A percentile compares a stretch with the other conserved stretches of the same genome.
Conservation (phyloP, 2,888 invertebrate genomes). For the Hemithea aestivaria region DNA sequence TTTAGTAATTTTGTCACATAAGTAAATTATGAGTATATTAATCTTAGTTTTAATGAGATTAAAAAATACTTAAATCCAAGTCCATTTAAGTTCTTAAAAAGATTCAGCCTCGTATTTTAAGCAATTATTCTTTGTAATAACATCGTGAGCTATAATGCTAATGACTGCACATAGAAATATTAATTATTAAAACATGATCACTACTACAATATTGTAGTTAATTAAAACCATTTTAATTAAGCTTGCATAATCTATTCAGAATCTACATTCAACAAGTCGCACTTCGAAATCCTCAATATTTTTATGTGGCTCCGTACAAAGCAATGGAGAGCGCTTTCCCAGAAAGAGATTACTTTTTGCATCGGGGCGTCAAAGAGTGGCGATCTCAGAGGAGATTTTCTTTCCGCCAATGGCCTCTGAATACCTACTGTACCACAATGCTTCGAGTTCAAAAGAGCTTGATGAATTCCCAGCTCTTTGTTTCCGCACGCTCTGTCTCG, state of each 20-base stretch:
- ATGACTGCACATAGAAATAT: slow-evolving; percentile 20
- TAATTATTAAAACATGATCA: slow-evolving; percentile 25
- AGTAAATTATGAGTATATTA: no score
- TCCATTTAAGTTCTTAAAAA: no score
- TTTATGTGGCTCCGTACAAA: slow-evolving; percentile 47
- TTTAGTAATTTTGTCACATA: no score
- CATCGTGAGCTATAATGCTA: no score
- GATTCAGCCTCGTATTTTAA: slow-evolving; percentile 1
- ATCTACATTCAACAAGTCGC: slow-evolving; percentile 65
- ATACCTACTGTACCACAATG: slow-evolving; percentile 61
- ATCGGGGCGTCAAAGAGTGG: slow-evolving; percentile 69
- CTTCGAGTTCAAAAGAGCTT: slow-evolving; percentile 73
- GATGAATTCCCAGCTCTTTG: slow-evolving; percentile 75
- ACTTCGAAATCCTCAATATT: slow-evolving; percentile 53
- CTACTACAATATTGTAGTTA: slow-evolving; percentile 36
- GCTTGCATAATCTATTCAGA: slow-evolving; percentile 57
- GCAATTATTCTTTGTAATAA: no score
- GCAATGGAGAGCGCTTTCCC: slow-evolving; percentile 63
- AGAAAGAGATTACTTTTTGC: slow-evolving; percentile 63
- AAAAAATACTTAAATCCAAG: no score
- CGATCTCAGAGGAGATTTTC: slow-evolving; percentile 68
- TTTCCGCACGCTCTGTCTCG: slow-evolving; percentile 71
- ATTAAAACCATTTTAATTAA: slow-evolving; percentile 54
- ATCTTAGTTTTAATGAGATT: no score
- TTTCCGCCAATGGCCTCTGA: slow-evolving; percentile 66